Evolutionary conservation across 1,140 invertebrate species (phyloP).

Genomic region (Hyposmocoma kahamanoa): DNA sequence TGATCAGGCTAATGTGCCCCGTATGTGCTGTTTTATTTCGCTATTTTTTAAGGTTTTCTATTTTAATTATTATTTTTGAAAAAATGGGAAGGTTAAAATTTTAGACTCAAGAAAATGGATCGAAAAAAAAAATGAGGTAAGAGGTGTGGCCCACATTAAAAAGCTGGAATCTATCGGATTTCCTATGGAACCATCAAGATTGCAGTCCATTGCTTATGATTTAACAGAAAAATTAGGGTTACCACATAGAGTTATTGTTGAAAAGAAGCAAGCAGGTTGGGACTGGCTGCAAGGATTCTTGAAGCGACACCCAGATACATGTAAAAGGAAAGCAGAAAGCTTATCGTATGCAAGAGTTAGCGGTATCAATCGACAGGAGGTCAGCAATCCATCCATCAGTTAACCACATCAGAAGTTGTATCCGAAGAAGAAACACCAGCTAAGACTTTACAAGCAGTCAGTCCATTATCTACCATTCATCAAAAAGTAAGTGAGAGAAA

Average conservation of each 20-base stretch:
- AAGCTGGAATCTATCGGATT: too few species aligned
- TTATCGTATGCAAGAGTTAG: conserved; percentile 20
- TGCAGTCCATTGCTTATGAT: conserved; percentile 22
- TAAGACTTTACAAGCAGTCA: neutral
- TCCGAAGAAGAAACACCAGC: neutral
- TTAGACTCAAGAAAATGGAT: neutral
- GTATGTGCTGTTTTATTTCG: neutral
- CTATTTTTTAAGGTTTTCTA: neutral
- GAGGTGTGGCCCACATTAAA: neutral
- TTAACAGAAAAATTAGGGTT: conserved; percentile 17
- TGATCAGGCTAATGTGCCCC: too few species aligned
- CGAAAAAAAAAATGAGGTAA: neutral
- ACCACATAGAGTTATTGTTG: conserved; percentile 16
- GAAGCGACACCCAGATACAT: conserved; percentile 10
- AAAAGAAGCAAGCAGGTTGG: conserved; percentile 21
- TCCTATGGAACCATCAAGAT: too few species aligned
- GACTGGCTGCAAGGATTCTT: conserved; percentile 18
- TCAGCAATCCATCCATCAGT: conserved; percentile 17
- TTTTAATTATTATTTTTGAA: neutral
- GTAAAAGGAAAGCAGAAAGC: conserved; percentile 28
- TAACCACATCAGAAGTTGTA: neutral
- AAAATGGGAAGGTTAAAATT: neutral
- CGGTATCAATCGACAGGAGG: conserved; percentile 26
- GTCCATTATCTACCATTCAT: neutral
- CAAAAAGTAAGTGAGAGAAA: neutral